These are phyloP conservation scores for Noctua pronuba DNA, from an alignment of 2,888 invertebrate species.

Conservation along the genomic window DNA sequence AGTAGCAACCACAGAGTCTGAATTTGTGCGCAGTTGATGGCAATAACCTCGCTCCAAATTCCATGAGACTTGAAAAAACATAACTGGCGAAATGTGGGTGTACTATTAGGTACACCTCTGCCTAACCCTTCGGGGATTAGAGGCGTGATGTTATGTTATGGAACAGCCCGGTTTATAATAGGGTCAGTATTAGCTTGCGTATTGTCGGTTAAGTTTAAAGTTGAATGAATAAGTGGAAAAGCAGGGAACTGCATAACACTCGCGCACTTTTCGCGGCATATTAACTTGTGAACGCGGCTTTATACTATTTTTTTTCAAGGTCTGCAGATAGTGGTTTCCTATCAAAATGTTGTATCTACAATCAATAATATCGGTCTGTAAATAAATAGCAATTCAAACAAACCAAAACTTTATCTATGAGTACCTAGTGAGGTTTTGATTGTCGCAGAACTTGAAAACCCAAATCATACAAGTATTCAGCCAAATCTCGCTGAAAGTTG, in stretches of 20 bases:
- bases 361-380: not conserved
- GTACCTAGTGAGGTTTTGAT: not conserved
- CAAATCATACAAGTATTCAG: no score
- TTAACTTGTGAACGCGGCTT: not conserved
- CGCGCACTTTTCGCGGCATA: no score
- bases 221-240: not conserved
- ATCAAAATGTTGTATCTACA: not conserved
- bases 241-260: not conserved
- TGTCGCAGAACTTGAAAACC: not conserved
- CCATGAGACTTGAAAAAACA: no score
- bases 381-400: not conserved
- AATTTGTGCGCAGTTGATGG: no score
- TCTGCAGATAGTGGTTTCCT: not conserved
- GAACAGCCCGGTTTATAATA: not conserved
- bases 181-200: not conserved
- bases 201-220: not conserved
- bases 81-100: no score
- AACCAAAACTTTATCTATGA: not conserved
- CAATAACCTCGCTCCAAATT: no score
- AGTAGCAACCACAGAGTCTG: no score
- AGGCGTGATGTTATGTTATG: no score
- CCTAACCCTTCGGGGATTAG: no score
- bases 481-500: not conserved
- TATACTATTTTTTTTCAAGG: not conserved
- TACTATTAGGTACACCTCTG: no score